Evolutionary conservation across 2,888 invertebrate genomes (phyloP).

Genomic region (Lasioglossum vierecki): DNA sequence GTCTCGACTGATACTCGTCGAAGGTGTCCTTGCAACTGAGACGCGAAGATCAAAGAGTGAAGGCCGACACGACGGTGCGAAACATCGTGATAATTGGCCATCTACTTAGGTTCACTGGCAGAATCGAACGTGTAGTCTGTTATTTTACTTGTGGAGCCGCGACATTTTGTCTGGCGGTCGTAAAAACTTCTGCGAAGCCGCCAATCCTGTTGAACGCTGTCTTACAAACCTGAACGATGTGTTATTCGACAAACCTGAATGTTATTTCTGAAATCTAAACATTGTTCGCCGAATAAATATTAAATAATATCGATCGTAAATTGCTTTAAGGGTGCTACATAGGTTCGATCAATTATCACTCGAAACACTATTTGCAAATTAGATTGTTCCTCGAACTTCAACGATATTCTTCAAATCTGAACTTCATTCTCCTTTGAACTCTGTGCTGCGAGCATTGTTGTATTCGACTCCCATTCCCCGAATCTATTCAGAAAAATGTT

Average conservation of each 20-base stretch:
- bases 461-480: neutral
- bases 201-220: slow-evolving; percentile 54
- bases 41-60: neutral
- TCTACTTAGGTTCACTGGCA: neutral
- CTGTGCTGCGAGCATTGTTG: neutral
- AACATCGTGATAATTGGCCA: neutral
- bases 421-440: neutral
- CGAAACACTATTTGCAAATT: too few relatives aligned
- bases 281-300: too few relatives aligned
- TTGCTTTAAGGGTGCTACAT: too few relatives aligned
- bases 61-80: neutral
- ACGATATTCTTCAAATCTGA: neutral
- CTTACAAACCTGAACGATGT: neutral
- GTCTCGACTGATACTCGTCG: neutral
- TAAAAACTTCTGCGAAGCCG: slow-evolving; percentile 69
- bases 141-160: neutral
- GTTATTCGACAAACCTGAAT: too few relatives aligned
- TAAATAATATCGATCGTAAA: too few relatives aligned
- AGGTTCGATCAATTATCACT: too few relatives aligned
- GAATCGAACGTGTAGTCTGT: neutral
- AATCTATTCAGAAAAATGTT: neutral
- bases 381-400: too few relatives aligned
- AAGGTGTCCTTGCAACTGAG: neutral
- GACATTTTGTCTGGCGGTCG: neutral
- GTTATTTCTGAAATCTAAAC: neutral